Conservation (phyloP, 2,888 invertebrate genomes). For the Carpatolechia fugitivella region DNA sequence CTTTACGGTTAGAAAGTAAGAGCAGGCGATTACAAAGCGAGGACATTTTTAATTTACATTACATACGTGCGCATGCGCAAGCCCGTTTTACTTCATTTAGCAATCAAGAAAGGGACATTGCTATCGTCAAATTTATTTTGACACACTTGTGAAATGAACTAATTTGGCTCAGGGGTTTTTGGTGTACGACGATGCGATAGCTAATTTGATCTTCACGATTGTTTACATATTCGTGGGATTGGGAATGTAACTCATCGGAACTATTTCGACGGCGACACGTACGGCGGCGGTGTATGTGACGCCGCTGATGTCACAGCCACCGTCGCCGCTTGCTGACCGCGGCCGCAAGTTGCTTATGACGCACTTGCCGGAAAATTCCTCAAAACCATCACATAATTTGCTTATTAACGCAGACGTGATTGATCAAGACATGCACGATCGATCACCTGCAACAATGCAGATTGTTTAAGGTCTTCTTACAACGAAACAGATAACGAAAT, state of each 20-base stretch:
- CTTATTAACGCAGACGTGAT: neutral
- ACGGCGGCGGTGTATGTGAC: constrained; percentile 37
- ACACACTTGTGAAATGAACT: neutral
- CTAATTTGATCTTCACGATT: constrained; percentile 40
- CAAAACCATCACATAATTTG: neutral
- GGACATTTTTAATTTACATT: constrained; percentile 18
- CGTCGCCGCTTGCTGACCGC: neutral
- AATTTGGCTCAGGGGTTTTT: constrained; percentile 11
- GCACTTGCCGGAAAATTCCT: neutral
- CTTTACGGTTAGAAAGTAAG: constrained; percentile 13
- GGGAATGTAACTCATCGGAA: constrained; percentile 59
- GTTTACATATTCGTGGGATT: constrained; percentile 56
- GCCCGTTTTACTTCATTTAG: constrained; percentile 3
- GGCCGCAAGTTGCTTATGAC: neutral
- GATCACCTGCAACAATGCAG: too few relatives aligned
- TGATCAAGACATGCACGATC: too few relatives aligned
- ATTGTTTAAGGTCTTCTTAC: too few relatives aligned
- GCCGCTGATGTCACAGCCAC: constrained; percentile 20
- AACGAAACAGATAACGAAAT: too few relatives aligned
- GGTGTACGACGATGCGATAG: neutral
- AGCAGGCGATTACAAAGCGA: constrained; percentile 9
- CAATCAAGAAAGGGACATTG: neutral
- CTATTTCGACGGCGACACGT: constrained; percentile 67
- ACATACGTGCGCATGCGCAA: neutral
- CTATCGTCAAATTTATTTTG: neutral